A percentile compares a stretch with the other conserved stretches of the same genome.
Evolutionary conservation across 1,140 invertebrate species (phyloP).

Genomic region (Orius insidiosus): DNA sequence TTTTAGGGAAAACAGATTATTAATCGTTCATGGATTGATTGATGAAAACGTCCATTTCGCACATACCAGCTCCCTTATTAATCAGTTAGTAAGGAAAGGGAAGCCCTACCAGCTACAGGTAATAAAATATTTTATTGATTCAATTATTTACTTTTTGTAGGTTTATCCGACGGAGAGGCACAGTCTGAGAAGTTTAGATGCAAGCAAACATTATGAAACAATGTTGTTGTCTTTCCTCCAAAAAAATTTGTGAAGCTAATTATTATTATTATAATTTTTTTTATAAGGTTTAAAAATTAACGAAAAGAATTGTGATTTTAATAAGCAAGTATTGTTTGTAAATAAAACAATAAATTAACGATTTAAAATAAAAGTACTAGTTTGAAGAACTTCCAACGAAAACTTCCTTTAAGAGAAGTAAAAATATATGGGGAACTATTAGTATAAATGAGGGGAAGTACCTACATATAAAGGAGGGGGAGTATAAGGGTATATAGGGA

Average conservation of each 20-base stretch:
- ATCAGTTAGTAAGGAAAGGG: slow-evolving; percentile 72
- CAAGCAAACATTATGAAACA: slow-evolving; percentile 92
- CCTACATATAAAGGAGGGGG: no score
- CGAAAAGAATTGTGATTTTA: no score
- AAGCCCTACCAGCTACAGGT: slow-evolving; percentile 82
- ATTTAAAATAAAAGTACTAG: no score
- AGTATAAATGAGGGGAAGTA: no score
- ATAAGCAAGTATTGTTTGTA: no score
- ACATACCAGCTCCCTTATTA: slow-evolving; percentile 83
- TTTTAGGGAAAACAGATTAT: slow-evolving; percentile 68
- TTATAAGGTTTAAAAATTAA: no score
- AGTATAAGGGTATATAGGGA: no score
- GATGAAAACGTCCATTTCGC: slow-evolving; percentile 99
- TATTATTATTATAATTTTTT: not conserved
- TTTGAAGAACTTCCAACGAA: no score
- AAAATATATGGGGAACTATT: no score
- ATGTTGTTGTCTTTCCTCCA: slow-evolving; percentile 74
- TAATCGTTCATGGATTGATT: slow-evolving; percentile 95
- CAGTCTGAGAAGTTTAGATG: slow-evolving; percentile 76
- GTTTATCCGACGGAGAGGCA: slow-evolving; percentile 91
- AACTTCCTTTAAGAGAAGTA: no score
- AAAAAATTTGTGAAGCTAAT: slow-evolving; percentile 51
- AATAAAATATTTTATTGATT: slow-evolving; percentile 15
- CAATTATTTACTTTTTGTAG: slow-evolving; percentile 25
- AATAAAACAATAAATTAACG: no score